A percentile compares a stretch with the other conserved stretches of the same genome.
Conservation (phyloP, 2,113 vertebrate genomes). For the Triplophysa siluroides region DNA sequence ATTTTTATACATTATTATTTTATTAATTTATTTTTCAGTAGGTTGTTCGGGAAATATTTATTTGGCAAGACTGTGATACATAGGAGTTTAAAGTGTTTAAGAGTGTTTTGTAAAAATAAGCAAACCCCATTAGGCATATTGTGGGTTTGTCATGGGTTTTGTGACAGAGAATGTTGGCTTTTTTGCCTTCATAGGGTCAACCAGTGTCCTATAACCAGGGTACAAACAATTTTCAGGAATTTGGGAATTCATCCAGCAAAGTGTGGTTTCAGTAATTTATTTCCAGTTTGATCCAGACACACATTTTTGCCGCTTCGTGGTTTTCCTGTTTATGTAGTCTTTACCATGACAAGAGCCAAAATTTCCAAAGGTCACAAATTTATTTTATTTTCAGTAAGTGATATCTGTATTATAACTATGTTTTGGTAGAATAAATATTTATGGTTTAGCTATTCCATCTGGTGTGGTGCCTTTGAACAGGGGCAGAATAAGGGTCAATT, state of each 20-base stretch:
- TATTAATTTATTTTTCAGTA: too few relatives aligned
- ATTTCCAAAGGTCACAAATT: not conserved
- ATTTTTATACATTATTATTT: too few relatives aligned
- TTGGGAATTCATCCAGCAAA: constrained; percentile 44
- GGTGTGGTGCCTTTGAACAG: constrained; percentile 57
- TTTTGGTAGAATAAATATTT: constrained; percentile 34
- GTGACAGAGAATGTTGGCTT: not conserved
- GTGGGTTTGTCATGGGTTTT: not conserved
- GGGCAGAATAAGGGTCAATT: constrained; percentile 69
- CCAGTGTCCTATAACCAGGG: constrained; percentile 15
- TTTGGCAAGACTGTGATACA: too few relatives aligned
- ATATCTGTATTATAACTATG: not conserved
- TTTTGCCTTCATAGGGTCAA: not conserved
- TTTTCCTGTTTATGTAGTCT: constrained; percentile 63
- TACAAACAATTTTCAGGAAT: constrained; percentile 1
- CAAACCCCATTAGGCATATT: not conserved
- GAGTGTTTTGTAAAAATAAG: not conserved
- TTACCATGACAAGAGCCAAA: constrained; percentile 46
- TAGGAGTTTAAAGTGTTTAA: too few relatives aligned
- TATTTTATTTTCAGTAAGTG: not conserved
- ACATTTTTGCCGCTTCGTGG: constrained; percentile 55
- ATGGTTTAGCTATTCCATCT: constrained; percentile 67
- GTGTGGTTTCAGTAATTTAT: constrained; percentile 56
- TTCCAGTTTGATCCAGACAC: constrained; percentile 12
- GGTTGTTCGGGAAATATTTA: too few relatives aligned